phyloP scores from a whole-genome alignment of 1,140 invertebrate species.

The Akabosia matsudoensis region DNA sequence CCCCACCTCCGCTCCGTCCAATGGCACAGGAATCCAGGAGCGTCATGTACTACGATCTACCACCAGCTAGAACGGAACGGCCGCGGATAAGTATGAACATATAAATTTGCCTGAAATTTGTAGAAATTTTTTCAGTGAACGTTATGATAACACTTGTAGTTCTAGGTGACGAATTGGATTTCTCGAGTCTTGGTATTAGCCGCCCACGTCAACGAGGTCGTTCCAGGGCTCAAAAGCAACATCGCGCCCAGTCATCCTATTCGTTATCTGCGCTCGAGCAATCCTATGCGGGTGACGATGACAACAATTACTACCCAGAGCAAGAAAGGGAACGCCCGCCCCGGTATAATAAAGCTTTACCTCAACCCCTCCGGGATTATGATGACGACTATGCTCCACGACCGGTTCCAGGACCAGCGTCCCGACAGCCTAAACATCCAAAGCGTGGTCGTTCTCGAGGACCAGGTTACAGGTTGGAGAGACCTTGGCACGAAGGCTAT shows the following conservation, averaged over 20 bases:
- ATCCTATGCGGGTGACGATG: neutral
- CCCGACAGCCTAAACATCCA: neutral
- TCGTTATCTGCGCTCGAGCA: neutral
- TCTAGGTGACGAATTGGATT: constrained; percentile 5
- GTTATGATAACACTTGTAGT: neutral
- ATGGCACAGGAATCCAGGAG: neutral
- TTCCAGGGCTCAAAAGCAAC: neutral
- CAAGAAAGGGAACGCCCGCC: neutral
- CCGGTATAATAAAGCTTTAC: neutral
- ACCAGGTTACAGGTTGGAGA: neutral
- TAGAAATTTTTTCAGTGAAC: neutral
- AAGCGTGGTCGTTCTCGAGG: neutral
- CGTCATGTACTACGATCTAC: neutral
- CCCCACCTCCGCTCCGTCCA: neutral
- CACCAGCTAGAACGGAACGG: neutral
- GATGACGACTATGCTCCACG: neutral
- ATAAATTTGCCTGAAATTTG: neutral
- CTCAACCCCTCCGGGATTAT: neutral
- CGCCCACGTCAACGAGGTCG: neutral
- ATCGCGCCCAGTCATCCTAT: neutral
- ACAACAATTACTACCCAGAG: neutral
- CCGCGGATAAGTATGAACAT: constrained; percentile 8
- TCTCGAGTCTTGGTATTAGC: neutral
- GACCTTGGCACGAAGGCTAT: neutral
- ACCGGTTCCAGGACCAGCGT: neutral